These are phyloP conservation scores for Synanceia verrucosa DNA, from an alignment of 2,797 vertebrate species.

Conservation along the genomic window DNA sequence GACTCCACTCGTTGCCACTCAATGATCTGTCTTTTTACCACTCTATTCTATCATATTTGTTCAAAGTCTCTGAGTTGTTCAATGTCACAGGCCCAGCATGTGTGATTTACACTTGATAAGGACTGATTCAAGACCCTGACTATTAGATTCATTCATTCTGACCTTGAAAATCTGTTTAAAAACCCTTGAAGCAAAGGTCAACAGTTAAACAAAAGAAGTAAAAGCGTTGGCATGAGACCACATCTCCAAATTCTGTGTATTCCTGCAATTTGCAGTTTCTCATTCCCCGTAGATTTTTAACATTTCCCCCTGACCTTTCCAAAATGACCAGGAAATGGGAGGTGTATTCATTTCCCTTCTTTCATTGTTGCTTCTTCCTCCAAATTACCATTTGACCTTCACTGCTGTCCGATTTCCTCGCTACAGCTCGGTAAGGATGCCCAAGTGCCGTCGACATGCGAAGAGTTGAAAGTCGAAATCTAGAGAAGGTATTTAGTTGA, in stretches of 20 bases:
- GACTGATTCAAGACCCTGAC: not conserved
- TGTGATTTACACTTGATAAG: not conserved
- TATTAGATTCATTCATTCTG: not conserved
- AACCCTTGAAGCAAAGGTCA: not conserved
- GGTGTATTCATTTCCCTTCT: conserved; percentile 67
- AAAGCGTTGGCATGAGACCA: conserved; percentile 13
- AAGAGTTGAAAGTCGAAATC: conserved; percentile 28
- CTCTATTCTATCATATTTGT: too few species aligned
- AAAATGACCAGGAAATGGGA: conserved; percentile 72
- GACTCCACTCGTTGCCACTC: too few species aligned
- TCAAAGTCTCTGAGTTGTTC: not conserved
- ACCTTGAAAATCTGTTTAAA: conserved; percentile 4
- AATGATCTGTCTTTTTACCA: too few species aligned
- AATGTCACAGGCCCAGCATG: not conserved
- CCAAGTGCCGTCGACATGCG: conserved; percentile 34
- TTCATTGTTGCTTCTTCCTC: conserved; percentile 64
- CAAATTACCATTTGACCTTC: conserved; percentile 82
- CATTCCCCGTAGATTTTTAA: conserved; percentile 58
- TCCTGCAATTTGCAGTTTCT: conserved; percentile 42
- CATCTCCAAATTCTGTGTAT: conserved; percentile 11
- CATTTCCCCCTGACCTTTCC: conserved; percentile 73
- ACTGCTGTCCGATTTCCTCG: conserved; percentile 46
- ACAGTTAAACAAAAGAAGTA: not conserved
- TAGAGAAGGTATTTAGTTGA: not conserved
- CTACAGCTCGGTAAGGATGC: conserved; percentile 42